phyloP scores from a whole-genome alignment of 2,113 vertebrate species.

The Centropus unirufus region DNA sequence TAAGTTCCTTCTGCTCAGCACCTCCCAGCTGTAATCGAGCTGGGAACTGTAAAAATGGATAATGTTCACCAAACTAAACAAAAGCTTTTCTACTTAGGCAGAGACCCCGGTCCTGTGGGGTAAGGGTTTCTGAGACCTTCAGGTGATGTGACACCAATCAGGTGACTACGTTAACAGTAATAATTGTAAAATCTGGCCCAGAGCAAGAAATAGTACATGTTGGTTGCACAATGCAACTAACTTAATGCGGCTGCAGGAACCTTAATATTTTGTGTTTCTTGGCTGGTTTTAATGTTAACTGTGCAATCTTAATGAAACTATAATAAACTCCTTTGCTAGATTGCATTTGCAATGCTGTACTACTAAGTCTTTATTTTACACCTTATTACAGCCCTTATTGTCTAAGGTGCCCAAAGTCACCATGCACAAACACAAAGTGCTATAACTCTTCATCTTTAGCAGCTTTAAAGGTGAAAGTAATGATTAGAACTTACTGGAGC shows the following conservation, averaged over 20 bases:
- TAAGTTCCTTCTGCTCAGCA: background rate
- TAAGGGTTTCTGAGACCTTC: background rate
- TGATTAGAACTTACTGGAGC: background rate
- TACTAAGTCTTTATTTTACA: conserved; percentile 64
- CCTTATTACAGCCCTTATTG: conserved; percentile 41
- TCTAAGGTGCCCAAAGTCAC: background rate
- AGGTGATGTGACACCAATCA: background rate
- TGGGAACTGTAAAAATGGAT: conserved; percentile 8
- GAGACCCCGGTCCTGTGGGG: background rate
- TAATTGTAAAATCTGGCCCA: background rate
- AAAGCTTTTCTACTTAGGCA: background rate
- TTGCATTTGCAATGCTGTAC: conserved; percentile 22
- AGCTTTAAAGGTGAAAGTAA: accelerated
- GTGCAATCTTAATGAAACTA: conserved; percentile 30
- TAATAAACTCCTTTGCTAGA: conserved; percentile 57
- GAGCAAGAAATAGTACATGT: background rate
- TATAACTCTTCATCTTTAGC: background rate
- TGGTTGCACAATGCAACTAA: background rate
- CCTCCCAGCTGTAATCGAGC: background rate
- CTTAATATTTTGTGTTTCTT: background rate
- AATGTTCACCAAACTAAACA: background rate
- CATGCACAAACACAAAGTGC: background rate
- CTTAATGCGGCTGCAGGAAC: background rate
- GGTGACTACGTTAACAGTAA: background rate
- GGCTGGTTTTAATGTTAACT: conserved; percentile 21